Evolutionary conservation across 2,888 invertebrate genomes (phyloP).

Genomic region (Sarcophaga rosellei): DNA sequence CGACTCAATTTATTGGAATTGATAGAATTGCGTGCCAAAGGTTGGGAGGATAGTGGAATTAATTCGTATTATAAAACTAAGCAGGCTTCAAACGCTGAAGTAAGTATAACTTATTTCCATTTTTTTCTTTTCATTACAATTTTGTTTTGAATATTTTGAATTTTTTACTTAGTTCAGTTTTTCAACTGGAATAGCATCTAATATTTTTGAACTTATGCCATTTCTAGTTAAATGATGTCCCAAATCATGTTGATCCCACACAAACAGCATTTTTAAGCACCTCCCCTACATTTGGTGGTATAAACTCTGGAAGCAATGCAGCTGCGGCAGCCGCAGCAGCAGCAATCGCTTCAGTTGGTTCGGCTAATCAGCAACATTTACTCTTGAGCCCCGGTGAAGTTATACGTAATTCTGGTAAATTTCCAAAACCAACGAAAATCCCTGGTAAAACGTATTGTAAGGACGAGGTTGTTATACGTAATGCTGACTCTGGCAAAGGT

Average conservation of each 20-base stretch:
- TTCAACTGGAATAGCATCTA: neutral
- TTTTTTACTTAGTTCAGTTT: too few species aligned
- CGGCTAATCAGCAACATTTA: conserved; percentile 78
- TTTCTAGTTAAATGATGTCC: conserved; percentile 73
- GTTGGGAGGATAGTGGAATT: conserved; percentile 94
- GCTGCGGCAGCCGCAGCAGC: conserved; percentile 76
- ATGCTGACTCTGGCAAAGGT: conserved; percentile 98
- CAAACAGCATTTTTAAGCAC: conserved; percentile 82
- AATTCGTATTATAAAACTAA: conserved; percentile 91
- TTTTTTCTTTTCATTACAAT: too few species aligned
- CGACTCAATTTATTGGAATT: conserved; percentile 94
- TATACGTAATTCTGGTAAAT: conserved; percentile 93
- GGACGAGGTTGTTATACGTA: conserved; percentile 96
- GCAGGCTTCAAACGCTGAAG: conserved; percentile 84
- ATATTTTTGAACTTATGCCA: conserved; percentile 14
- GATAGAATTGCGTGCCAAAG: conserved; percentile 95
- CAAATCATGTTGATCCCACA: conserved; percentile 73
- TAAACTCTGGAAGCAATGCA: conserved; percentile 71
- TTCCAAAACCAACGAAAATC: conserved; percentile 92
- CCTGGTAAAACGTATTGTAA: conserved; percentile 96
- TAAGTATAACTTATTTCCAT: conserved; percentile 64
- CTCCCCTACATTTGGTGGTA: conserved; percentile 82
- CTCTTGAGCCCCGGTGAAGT: conserved; percentile 91
- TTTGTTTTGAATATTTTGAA: too few species aligned
- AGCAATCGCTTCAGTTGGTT: conserved; percentile 78